Conservation (phyloP, 2,113 vertebrate species). For the Pampusana beccarii region DNA sequence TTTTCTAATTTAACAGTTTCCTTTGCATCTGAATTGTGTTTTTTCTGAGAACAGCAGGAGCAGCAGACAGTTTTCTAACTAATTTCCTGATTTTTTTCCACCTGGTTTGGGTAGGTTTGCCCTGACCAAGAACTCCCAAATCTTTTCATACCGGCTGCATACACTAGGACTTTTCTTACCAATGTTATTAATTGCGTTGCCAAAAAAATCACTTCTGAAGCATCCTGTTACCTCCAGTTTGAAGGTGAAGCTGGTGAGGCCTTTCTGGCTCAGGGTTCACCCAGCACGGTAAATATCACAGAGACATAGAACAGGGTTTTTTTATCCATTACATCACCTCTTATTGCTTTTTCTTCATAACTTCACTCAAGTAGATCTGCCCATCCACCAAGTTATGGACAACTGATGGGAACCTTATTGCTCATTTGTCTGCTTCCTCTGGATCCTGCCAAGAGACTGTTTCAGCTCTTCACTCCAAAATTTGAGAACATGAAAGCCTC, state of each 20-base stretch:
- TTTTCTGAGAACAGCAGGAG: constrained; percentile 1
- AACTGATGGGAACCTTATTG: constrained; percentile 57
- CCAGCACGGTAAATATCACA: not conserved
- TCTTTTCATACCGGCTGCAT: not conserved
- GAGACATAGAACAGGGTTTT: not conserved
- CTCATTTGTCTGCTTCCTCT: constrained; percentile 67
- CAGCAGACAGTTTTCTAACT: constrained; percentile 26
- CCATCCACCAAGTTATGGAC: constrained; percentile 25
- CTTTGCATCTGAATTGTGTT: constrained; percentile 15
- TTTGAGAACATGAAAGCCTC: constrained; percentile 77
- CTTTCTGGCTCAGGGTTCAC: not conserved
- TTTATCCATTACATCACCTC: not conserved
- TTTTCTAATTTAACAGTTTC: constrained; percentile 66
- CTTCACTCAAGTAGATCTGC: not conserved
- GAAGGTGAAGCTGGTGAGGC: constrained; percentile 1
- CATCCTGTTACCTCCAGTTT: not conserved
- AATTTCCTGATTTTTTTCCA: constrained; percentile 26
- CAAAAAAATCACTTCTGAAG: not conserved
- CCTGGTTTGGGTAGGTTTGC: not conserved
- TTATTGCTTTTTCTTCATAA: not conserved
- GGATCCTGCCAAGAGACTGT: constrained; percentile 61
- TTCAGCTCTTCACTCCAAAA: constrained; percentile 73
- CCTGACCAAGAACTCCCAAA: constrained; percentile 11
- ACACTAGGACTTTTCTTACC: not conserved
- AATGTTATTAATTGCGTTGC: not conserved